Evolutionary conservation across 2,888 invertebrate species (phyloP), one percentile per base, ranked within the genome.

Genomic region (Leucozona laternaria): DNA sequence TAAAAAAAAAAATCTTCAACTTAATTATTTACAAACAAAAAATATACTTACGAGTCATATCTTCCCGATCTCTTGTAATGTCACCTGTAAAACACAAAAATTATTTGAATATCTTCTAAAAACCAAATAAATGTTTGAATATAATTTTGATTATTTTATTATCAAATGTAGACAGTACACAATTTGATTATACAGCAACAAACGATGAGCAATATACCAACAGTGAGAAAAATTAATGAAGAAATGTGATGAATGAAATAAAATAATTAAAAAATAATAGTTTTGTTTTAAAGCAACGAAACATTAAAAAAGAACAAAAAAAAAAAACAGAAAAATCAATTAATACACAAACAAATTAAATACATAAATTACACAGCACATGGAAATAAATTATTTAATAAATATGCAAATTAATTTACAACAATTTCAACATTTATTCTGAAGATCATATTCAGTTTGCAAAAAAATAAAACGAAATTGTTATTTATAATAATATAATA

Each of bases 61-160:
- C 96, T 92, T 96, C 96, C 90, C 95, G 94, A 93, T 95, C 95
- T 91, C 95, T 94, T 89, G 95, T 95, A 91, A 96, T 94, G 93
- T 96, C 96, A 94, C 96, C 96, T 96, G 94, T 89, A 94, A 94
- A 90, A 71, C 37, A 66, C 17, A 37, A 64, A 25, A n/a, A 53
- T 7, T n/a, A 72, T 40, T 55, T 72, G 13, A 75, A 72, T 72
- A 13, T 50, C 28, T 13, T 11, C n/a, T 4, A 17, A n/a, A n/a
- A n/a, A n/a, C n/a, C n/a, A n/a, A n/a, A n/a, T n/a, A n/a, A n/a
- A n/a, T n/a, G n/a, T n/a, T n/a, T n/a, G n/a, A n/a, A 8, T 79
- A n/a, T 80, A 37, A 34, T 6, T 60, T 50, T 58, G 48, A 62
- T 31, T 37, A 17, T 43, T 8, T 25, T n/a, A 22, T 60, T 57